Evolutionary conservation across 2,113 vertebrate genomes (phyloP), one percentile per base, ranked within the genome.

Genomic region (Panthera uncia): DNA sequence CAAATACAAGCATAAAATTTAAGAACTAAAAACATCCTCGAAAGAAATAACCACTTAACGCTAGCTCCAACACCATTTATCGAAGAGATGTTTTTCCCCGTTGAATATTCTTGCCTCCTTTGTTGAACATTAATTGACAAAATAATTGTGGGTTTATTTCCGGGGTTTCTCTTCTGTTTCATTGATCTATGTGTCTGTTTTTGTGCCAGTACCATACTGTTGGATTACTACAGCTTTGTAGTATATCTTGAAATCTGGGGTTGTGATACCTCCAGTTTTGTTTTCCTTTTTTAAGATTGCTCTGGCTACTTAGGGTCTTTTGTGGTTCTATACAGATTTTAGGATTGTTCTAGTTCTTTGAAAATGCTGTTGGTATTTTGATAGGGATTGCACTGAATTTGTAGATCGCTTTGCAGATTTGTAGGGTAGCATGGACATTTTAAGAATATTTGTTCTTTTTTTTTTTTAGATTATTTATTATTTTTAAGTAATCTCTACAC

Each of bases 41-140:
- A 99, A 99, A 99, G 98, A 99, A 99, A 99, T 98, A 98, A 99
- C 98, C 99, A 99, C 99, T 99, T 98, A 98, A 98, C 97, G 99
- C 99, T 99, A 99, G 99, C 99, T 99, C 99, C 99, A 29, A 3
- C 41, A 16, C 73, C 38, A 45, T 76, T 76, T 45, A 25, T 76
- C 7, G 25, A 16, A 41, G 38, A 25, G 25, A 76, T 41, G 45
- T 45, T 45, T 45, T 45, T 14, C 38, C 13, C 36, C 15, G 13
- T 29, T 27, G 73, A 25, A 76, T 45, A 76, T 76, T 45, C 25
- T 27, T 45, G 73, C 73, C 38, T 76, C 73, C 13, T 16, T 41
- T 45, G 73, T 76, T 13, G 7, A 76, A 16, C 13, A 16, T 76
- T 16, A 14, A 45, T 29, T 45, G 73, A 29, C 38, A 13, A 45